Percentiles rank a stretch among this genome's conserved stretches.
Evolutionary conservation across 92 coral and sea anemone species (phyloP).

Genomic region (Desmophyllum pertusum): DNA sequence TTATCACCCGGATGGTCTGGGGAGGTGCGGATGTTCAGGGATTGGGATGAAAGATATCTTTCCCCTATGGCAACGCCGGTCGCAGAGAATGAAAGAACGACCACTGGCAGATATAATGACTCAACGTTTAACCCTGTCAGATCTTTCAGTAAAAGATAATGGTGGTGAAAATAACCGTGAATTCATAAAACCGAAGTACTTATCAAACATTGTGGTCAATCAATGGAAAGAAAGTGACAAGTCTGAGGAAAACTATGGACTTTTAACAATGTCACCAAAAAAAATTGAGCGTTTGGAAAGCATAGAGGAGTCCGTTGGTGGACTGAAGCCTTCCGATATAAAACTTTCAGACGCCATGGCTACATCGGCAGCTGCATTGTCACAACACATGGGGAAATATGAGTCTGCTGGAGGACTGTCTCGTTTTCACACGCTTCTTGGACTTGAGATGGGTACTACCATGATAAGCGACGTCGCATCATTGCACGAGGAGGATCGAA

Average conservation of each 20-base stretch:
- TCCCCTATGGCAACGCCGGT: conserved; percentile 39
- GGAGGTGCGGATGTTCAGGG: conserved; percentile 46
- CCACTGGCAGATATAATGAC: background rate
- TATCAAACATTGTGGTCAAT: conserved; percentile 77
- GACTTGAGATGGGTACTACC: conserved; percentile 23
- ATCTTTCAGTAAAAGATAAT: conserved; percentile 54
- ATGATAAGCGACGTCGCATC: conserved; percentile 12
- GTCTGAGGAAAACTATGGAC: conserved; percentile 32
- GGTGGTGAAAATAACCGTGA: too few relatives aligned
- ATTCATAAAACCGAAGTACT: conserved; percentile 72
- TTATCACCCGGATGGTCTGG: conserved; percentile 60
- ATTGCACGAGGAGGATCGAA: background rate
- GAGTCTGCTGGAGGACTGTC: conserved; percentile 11
- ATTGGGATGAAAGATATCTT: conserved; percentile 48
- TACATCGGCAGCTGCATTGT: conserved; percentile 81
- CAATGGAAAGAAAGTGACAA: conserved; percentile 54
- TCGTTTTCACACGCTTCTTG: conserved; percentile 29
- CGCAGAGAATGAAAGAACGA: background rate
- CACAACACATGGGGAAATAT: conserved; percentile 35
- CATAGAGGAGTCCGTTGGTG: conserved; percentile 48
- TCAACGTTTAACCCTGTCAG: conserved; percentile 40
- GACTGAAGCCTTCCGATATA: conserved; percentile 63
- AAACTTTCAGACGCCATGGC: conserved; percentile 87
- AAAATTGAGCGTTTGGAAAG: conserved; percentile 63
- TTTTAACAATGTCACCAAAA: conserved; percentile 67